Conservation (phyloP, 1,140 invertebrate genomes). For the Rhysida immarginata region DNA sequence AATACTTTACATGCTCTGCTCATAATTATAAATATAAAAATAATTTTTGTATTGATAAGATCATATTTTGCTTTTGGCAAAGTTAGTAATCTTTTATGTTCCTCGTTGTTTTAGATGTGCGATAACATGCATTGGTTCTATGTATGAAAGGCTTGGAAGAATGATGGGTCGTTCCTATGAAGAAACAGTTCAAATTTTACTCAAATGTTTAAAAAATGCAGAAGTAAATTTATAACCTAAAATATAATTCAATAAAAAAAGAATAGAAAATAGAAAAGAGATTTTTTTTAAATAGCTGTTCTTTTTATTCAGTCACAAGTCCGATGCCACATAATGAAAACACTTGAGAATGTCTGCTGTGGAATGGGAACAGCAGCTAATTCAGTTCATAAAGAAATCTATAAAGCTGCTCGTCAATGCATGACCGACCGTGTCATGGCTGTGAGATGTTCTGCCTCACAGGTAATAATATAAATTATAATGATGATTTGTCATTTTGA, state of each 20-base stretch:
- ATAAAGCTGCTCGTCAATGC: conserved; percentile 69
- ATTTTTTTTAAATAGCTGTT: neutral
- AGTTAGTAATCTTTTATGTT: too few relatives aligned
- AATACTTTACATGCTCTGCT: too few relatives aligned
- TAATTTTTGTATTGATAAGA: too few relatives aligned
- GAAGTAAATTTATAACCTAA: conserved; percentile 38
- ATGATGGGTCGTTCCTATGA: conserved; percentile 98
- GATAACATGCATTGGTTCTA: conserved; percentile 86
- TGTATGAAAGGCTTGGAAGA: conserved; percentile 93
- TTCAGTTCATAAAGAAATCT: conserved; percentile 81
- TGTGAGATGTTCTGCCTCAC: conserved; percentile 71
- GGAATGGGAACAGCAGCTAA: conserved; percentile 77
- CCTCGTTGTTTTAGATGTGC: too few relatives aligned
- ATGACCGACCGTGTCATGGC: conserved; percentile 78
- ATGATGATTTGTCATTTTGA: too few relatives aligned
- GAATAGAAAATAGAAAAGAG: too few relatives aligned
- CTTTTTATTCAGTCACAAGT: conserved; percentile 54
- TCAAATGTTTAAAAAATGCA: conserved; percentile 79
- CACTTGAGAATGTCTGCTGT: conserved; percentile 75
- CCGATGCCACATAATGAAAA: conserved; percentile 90
- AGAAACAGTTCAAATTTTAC: conserved; percentile 84
- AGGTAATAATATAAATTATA: conserved; percentile 31
- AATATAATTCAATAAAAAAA: neutral
- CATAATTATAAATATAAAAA: too few relatives aligned
- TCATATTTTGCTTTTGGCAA: too few relatives aligned